Evolutionary conservation across 2,888 invertebrate species (phyloP).

Genomic region (Lordiphosa fenestrarum): DNA sequence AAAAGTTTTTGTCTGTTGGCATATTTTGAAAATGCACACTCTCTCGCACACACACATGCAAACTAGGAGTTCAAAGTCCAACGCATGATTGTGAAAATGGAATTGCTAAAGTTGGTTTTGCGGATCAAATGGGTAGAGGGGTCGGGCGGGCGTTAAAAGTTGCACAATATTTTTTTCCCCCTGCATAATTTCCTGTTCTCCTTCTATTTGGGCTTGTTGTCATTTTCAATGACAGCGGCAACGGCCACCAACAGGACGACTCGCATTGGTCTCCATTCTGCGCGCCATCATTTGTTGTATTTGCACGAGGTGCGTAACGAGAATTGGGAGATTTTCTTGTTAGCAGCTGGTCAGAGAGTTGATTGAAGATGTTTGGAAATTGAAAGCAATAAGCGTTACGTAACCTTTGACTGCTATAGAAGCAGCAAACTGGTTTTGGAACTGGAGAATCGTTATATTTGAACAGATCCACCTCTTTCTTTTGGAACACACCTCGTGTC

Average conservation of each 20-base stretch:
- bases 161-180: conserved; percentile 36
- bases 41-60: conserved; percentile 22
- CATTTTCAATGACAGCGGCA: conserved; percentile 64
- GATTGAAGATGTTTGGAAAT: too few species aligned
- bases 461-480: too few species aligned
- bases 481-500: neutral
- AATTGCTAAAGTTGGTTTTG: conserved; percentile 71
- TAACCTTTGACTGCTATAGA: too few species aligned
- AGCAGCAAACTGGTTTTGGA: too few species aligned
- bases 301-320: neutral
- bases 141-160: conserved; percentile 54
- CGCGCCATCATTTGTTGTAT: conserved; percentile 8
- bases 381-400: too few species aligned
- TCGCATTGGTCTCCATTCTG: conserved; percentile 24
- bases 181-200: conserved; percentile 60
- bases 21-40: conserved; percentile 66
- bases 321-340: too few species aligned
- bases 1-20: conserved; percentile 63
- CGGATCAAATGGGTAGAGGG: neutral
- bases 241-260: conserved; percentile 15
- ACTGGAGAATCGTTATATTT: too few species aligned
- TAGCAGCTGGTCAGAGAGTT: too few species aligned
- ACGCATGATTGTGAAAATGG: conserved; percentile 77
- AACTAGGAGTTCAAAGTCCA: conserved; percentile 72
- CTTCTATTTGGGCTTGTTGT: conserved; percentile 51